Conservation (phyloP, 2,797 vertebrate genomes). For the Threskiornis aethiopicus region DNA sequence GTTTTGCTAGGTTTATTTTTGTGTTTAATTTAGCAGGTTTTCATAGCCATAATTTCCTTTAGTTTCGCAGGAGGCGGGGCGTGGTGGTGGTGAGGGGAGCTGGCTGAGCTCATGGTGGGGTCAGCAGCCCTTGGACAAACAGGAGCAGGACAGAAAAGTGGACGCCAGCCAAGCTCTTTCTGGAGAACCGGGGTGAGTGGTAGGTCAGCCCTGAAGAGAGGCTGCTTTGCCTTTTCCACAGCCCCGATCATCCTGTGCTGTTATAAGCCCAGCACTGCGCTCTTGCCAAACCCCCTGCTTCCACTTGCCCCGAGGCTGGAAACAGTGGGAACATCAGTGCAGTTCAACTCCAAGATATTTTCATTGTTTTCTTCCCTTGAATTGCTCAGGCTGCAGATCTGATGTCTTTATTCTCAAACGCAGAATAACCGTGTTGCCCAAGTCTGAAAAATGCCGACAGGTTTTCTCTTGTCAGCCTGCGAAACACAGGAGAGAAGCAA, state of each 20-base stretch:
- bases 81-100: background rate
- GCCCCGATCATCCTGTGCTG: background rate
- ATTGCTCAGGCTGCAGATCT: background rate
- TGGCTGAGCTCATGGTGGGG: background rate
- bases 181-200: background rate
- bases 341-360: background rate
- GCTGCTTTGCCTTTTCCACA: background rate
- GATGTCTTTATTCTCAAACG: background rate
- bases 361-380: background rate
- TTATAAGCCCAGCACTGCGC: background rate
- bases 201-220: background rate
- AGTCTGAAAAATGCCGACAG: background rate
- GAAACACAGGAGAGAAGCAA: background rate
- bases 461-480: background rate
- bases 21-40: background rate
- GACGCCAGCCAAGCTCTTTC: background rate
- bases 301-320: background rate
- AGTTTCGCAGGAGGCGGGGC: background rate
- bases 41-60: background rate
- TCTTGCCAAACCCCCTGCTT: background rate
- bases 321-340: background rate
- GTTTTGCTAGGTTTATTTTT: background rate
- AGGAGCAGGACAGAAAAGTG: background rate
- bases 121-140: background rate
- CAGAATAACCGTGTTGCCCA: background rate